Evolutionary conservation across 1,140 invertebrate species (phyloP).

Genomic region (Zaprionus taronus): DNA sequence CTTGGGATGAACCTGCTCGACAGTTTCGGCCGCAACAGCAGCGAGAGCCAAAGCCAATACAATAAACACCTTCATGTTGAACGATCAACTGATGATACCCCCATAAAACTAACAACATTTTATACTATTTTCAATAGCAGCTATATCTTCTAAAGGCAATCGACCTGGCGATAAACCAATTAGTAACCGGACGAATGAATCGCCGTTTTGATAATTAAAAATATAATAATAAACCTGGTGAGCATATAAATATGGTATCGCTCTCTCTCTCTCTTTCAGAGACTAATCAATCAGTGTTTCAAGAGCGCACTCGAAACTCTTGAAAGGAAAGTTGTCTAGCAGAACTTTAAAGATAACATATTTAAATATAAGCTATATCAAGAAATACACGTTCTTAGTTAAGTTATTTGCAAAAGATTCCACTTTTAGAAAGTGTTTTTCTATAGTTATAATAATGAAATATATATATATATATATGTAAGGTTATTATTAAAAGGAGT

Average conservation of each 20-base stretch:
- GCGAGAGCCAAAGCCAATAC: slow-evolving; percentile 51
- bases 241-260: not conserved
- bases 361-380: not conserved
- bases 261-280: not conserved
- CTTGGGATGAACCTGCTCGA: slow-evolving; percentile 39
- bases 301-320: not conserved
- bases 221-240: not conserved
- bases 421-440: not conserved
- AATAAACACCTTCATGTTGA: slow-evolving; percentile 51
- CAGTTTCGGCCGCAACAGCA: slow-evolving; percentile 33
- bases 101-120: not conserved
- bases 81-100: slow-evolving; percentile 4
- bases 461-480: not conserved
- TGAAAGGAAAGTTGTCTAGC: not conserved
- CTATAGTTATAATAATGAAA: not conserved
- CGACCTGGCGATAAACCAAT: slow-evolving; percentile 23
- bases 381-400: not conserved
- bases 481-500: too few species aligned
- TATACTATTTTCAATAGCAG: slow-evolving; percentile 10
- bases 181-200: slow-evolving; percentile 2
- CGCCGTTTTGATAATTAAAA: slow-evolving; percentile 6
- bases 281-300: slow-evolving; percentile 8
- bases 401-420: not conserved
- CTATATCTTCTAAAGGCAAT: slow-evolving; percentile 2
- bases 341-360: not conserved